phyloP scores from a whole-genome alignment of 2,888 invertebrate genomes.

The Drosophila neotestacea region DNA sequence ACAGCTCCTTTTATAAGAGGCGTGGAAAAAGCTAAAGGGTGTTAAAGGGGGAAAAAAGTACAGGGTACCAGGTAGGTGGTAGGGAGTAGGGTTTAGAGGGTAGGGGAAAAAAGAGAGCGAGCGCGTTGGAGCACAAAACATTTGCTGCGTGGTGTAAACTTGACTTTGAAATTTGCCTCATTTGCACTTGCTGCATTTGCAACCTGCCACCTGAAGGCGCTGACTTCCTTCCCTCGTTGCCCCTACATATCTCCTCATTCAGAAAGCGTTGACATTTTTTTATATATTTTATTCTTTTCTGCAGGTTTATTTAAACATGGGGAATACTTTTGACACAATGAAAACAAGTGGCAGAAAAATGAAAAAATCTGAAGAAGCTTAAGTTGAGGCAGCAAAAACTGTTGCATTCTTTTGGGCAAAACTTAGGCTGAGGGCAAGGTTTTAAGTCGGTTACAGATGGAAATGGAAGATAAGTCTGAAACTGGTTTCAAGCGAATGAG shows the following conservation, averaged over 20 bases:
- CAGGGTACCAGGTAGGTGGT: not conserved
- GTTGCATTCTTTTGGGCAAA: slow-evolving; percentile 58
- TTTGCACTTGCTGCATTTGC: slow-evolving; percentile 72
- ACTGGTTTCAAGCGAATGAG: slow-evolving; percentile 53
- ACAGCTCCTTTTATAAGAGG: slow-evolving; percentile 19
- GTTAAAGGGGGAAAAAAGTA: too few species aligned
- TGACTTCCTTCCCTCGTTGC: slow-evolving; percentile 12
- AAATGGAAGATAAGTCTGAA: slow-evolving; percentile 38
- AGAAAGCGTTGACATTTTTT: slow-evolving; percentile 30
- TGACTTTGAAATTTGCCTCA: slow-evolving; percentile 80
- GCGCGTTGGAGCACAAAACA: slow-evolving; percentile 66
- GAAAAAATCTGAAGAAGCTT: slow-evolving; percentile 3
- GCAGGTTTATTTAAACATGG: slow-evolving; percentile 16
- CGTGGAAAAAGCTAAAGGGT: slow-evolving; percentile 14
- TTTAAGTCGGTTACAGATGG: slow-evolving; percentile 34
- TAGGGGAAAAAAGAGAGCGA: not conserved
- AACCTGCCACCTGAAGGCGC: slow-evolving; percentile 53
- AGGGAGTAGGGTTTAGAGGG: not conserved
- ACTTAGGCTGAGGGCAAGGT: not conserved
- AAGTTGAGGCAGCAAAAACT: slow-evolving; percentile 40
- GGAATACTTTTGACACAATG: slow-evolving; percentile 49
- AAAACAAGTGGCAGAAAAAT: slow-evolving; percentile 34
- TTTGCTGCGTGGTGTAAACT: slow-evolving; percentile 80
- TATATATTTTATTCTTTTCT: slow-evolving; percentile 5
- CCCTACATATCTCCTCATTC: not conserved